Percentiles rank a stretch among this genome's conserved stretches.
Evolutionary conservation across 2,113 vertebrate genomes (phyloP).

Genomic region (Procavia capensis): DNA sequence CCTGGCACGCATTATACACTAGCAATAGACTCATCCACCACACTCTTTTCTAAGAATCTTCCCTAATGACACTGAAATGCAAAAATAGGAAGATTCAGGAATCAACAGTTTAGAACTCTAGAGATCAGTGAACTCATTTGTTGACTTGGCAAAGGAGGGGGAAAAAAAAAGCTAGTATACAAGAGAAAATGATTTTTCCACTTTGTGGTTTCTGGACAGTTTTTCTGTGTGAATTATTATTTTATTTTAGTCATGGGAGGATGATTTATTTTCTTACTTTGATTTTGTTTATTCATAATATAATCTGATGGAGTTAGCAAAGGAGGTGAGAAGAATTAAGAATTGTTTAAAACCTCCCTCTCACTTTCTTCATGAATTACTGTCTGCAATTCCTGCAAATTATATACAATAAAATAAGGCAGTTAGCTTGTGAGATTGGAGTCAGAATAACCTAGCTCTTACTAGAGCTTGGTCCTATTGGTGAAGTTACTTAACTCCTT

Average conservation of each 20-base stretch:
- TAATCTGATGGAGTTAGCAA: not conserved
- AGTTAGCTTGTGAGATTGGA: not conserved
- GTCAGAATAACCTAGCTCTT: not conserved
- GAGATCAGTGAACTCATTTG: conserved; percentile 53
- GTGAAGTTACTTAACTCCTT: not conserved
- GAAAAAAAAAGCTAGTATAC: not conserved
- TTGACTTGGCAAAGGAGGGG: conserved; percentile 19
- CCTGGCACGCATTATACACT: not conserved
- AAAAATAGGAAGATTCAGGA: conserved; percentile 5
- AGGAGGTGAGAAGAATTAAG: not conserved
- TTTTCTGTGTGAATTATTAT: not conserved
- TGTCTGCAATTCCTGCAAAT: not conserved
- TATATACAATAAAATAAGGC: not conserved
- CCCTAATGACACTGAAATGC: conserved; percentile 19
- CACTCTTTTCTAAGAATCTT: not conserved
- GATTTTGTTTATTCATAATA: conserved; percentile 9
- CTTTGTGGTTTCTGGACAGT: not conserved
- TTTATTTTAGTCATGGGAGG: too few relatives aligned
- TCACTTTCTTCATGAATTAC: not conserved
- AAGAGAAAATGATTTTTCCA: conserved; percentile 32
- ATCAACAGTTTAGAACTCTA: not conserved
- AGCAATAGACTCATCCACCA: not conserved
- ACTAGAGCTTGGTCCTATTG: not conserved
- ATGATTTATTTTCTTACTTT: not conserved
- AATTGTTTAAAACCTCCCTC: not conserved